phyloP scores from a whole-genome alignment of 2,888 invertebrate species.

The Sisyra nigra region DNA sequence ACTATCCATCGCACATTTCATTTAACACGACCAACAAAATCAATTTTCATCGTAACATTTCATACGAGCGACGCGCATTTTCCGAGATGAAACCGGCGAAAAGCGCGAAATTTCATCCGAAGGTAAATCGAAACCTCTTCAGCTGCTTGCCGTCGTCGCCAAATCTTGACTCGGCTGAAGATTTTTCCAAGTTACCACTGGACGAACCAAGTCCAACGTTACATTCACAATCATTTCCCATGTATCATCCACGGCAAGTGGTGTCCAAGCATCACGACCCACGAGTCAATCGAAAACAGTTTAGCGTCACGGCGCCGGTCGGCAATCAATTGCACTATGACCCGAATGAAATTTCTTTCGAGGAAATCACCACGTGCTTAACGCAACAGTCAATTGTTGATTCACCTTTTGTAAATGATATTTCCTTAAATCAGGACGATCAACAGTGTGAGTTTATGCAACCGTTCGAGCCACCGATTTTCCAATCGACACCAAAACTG shows the following conservation, averaged over 20 bases:
- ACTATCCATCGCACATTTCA: background rate
- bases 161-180: constrained; percentile 2
- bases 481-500: background rate
- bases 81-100: background rate
- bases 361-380: constrained; percentile 1
- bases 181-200: constrained; percentile 1
- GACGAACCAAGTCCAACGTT: background rate
- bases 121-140: constrained; percentile 25
- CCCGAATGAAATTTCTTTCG: constrained; percentile 7
- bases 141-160: constrained; percentile 3
- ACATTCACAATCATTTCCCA: constrained; percentile 1
- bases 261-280: background rate
- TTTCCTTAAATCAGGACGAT: no score
- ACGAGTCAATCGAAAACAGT: constrained; percentile 2
- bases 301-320: constrained; percentile 5
- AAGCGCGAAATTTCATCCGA: constrained; percentile 10
- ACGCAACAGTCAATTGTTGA: background rate
- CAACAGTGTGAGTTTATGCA: background rate
- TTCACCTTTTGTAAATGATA: background rate
- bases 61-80: background rate
- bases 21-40: constrained; percentile 2
- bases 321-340: constrained; percentile 6
- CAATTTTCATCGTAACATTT: background rate
- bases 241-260: background rate
- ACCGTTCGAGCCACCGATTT: background rate